Conservation (phyloP, 1,140 invertebrate species). For the Trissolcus basalis region DNA sequence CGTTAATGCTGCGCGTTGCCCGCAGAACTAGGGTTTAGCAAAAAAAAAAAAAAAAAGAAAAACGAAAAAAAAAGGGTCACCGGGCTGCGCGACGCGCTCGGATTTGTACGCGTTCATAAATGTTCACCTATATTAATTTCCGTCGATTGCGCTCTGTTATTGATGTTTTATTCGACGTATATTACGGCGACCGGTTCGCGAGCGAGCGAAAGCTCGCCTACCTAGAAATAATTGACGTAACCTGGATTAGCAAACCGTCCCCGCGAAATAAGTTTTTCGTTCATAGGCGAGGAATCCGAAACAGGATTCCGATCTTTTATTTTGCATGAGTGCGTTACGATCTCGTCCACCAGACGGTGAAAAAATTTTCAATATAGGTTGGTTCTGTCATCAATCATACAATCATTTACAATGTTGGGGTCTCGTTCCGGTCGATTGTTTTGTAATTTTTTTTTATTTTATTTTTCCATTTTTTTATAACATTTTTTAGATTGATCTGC, state of each 20-base stretch:
- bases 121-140: conserved; percentile 40
- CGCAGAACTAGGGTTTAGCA: conserved; percentile 46
- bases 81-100: conserved; percentile 30
- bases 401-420: background rate
- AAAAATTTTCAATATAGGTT: conserved; percentile 8
- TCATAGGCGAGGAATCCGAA: conserved; percentile 5
- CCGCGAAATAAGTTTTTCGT: conserved; percentile 19
- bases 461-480: background rate
- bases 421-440: background rate
- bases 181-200: conserved; percentile 29
- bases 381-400: background rate
- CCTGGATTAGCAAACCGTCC: conserved; percentile 39
- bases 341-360: too few species aligned
- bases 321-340: conserved; percentile 11
- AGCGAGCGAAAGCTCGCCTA: conserved; percentile 33
- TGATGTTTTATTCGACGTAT: conserved; percentile 39
- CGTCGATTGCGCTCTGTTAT: conserved; percentile 22
- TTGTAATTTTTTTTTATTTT: too few species aligned
- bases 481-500: too few species aligned
- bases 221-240: conserved; percentile 29
- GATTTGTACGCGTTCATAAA: conserved; percentile 13
- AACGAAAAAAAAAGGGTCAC: conserved; percentile 55
- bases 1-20: conserved; percentile 34
- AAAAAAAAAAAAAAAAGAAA: conserved; percentile 42
- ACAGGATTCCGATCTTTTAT: conserved; percentile 18